phyloP scores from a whole-genome alignment of 2,888 invertebrate genomes.

The Andrena bucephala region DNA sequence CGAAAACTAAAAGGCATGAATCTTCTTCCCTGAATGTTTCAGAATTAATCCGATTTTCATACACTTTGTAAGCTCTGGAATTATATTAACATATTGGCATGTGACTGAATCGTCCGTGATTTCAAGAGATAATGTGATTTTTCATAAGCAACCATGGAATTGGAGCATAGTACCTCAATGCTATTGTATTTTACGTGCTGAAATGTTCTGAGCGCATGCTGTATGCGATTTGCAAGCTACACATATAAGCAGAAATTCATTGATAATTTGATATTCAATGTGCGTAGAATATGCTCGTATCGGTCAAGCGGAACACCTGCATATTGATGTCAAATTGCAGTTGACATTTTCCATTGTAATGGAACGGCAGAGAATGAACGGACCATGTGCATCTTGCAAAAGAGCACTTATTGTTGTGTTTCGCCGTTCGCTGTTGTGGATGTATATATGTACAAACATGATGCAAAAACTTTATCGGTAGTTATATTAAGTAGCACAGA shows the following conservation, averaged over 20 bases:
- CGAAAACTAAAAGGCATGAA: too few relatives aligned
- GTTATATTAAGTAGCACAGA: not conserved
- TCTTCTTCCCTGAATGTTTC: not conserved
- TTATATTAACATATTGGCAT: not conserved
- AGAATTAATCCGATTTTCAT: not conserved
- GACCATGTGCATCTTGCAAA: not conserved
- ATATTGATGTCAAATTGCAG: constrained; percentile 45
- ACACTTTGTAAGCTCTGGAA: not conserved
- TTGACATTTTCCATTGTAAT: constrained; percentile 28
- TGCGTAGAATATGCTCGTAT: constrained; percentile 32
- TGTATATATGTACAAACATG: not conserved
- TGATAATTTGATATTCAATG: constrained; percentile 51
- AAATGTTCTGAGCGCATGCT: not conserved
- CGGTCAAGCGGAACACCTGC: constrained; percentile 37
- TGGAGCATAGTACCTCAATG: not conserved
- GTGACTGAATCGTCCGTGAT: not conserved
- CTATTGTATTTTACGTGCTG: not conserved
- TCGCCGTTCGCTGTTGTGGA: not conserved
- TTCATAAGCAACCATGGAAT: not conserved
- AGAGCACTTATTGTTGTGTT: not conserved
- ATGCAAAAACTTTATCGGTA: not conserved
- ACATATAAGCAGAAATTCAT: constrained; percentile 33
- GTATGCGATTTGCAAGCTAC: not conserved
- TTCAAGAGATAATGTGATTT: not conserved
- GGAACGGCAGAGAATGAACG: constrained; percentile 12